Evolutionary conservation across 2,113 vertebrate species (phyloP), one percentile per base, ranked within the genome.

Genomic region (Isichthys henryi): DNA sequence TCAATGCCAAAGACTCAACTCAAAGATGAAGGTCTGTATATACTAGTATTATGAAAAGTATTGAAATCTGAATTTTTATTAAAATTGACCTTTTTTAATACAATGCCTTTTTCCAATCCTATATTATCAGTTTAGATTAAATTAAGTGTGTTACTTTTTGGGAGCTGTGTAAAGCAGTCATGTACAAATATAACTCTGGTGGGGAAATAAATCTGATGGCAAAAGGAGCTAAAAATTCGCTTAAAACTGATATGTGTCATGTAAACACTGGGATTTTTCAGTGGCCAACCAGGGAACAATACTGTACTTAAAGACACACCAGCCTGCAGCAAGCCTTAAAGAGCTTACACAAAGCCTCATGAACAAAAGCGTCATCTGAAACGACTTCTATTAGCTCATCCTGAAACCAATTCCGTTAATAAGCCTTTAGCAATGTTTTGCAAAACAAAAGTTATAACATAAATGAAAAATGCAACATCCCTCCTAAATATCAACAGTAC

Each of bases 401-500:
- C n/a, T 66, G 62, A 70, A 31, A 70, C 13, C 10, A 31, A 31
- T 70, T 70, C 62, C 5, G n/a, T 5, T 70, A 27, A 70, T 70
- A 70, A 13, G n/a, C n/a, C 62, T 70, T 70, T 70, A 70, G n/a
- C n/a, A 70, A 35, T 35, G 52, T 52, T 52, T 86, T 9, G 56
- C 3, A 90, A 80, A 88, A 85, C 13, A 39, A 35, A 87, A 87
- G 27, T 2, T 31, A 62, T 70, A 10, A 86, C 21, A 27, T 35
- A 27, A 74, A 86, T 70, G 77, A 43, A 89, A 13, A 48, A 46
- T 70, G 86, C 27, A 87, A 6, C 46, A 39, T 93, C 92, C 88
- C 93, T 94, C 93, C 89, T 88, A 93, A 82, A 92, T 92, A 66
- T 89, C 90, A 92, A 93, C 91, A 92, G 93, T 74, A 88, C 87